These are phyloP conservation scores for Leptinotarsa juncta DNA, from an alignment of 2,888 invertebrate genomes.

Conservation along the genomic window DNA sequence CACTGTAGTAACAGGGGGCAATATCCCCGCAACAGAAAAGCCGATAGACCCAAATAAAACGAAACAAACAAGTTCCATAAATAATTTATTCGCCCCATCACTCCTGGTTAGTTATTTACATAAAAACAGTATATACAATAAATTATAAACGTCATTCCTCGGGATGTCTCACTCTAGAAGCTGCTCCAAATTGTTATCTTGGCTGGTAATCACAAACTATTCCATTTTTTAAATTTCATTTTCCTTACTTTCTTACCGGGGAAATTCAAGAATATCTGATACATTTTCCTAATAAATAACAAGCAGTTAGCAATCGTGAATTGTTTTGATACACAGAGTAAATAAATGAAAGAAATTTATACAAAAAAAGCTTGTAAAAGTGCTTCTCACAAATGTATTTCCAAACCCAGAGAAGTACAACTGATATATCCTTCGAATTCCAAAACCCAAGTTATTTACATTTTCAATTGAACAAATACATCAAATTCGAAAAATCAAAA, in stretches of 20 bases:
- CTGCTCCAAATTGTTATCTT: slow-evolving; percentile 40
- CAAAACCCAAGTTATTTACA: not conserved
- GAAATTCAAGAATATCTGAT: slow-evolving; percentile 48
- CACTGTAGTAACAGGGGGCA: too few relatives aligned
- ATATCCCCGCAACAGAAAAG: too few relatives aligned
- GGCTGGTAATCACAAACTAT: slow-evolving; percentile 45
- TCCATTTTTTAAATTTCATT: slow-evolving; percentile 50
- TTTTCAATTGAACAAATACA: not conserved
- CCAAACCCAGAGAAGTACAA: not conserved
- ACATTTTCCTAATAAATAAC: slow-evolving; percentile 48
- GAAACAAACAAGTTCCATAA: slow-evolving; percentile 17
- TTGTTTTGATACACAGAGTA: not conserved
- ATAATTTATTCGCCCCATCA: slow-evolving; percentile 5
- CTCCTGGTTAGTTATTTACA: slow-evolving; percentile 31
- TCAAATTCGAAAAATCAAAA: not conserved
- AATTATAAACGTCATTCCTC: slow-evolving; percentile 33
- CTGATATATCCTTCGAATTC: not conserved
- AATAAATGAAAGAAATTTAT: not conserved
- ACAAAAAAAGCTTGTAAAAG: not conserved
- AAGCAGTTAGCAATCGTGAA: slow-evolving; percentile 39
- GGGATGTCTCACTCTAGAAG: slow-evolving; percentile 38
- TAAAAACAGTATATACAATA: slow-evolving; percentile 41
- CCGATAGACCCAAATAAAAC: not conserved
- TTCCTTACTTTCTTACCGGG: slow-evolving; percentile 47
- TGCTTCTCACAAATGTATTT: too few relatives aligned